phyloP scores from a whole-genome alignment of 2,797 vertebrate species.

The Pangasius larnaudii region DNA sequence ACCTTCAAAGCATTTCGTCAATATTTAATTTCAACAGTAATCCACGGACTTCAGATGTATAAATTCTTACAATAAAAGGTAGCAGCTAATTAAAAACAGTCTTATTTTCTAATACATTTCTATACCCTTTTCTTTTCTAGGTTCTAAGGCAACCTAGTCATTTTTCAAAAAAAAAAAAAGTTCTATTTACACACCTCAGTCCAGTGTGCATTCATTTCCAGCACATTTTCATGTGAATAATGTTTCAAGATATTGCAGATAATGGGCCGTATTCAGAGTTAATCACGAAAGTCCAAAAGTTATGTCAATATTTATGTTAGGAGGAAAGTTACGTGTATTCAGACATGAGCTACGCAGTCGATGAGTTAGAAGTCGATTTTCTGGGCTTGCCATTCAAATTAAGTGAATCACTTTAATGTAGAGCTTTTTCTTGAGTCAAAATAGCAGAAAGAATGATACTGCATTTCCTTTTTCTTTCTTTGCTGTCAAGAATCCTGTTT shows the following conservation, averaged over 20 bases:
- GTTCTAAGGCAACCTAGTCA: background rate
- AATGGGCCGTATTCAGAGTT: background rate
- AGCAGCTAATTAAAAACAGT: slow-evolving; percentile 7
- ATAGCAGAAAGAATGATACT: background rate
- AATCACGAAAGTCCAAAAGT: background rate
- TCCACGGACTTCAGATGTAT: background rate
- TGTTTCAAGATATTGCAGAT: background rate
- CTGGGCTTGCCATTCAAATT: background rate
- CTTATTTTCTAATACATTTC: background rate
- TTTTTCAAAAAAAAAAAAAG: background rate
- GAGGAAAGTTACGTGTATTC: background rate
- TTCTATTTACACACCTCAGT: background rate
- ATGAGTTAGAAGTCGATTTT: background rate
- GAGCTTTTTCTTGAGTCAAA: background rate
- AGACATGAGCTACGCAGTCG: no score
- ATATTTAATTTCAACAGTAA: background rate
- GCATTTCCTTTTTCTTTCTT: background rate
- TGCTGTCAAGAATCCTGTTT: background rate
- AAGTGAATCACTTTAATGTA: background rate
- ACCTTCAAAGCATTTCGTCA: background rate
- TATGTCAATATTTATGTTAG: background rate
- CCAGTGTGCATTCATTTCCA: background rate
- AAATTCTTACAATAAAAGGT: background rate
- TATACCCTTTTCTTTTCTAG: background rate
- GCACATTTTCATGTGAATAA: background rate